These are phyloP conservation scores for Gobio gobio DNA, from an alignment of 2,113 vertebrate species.

Conservation along the genomic window DNA sequence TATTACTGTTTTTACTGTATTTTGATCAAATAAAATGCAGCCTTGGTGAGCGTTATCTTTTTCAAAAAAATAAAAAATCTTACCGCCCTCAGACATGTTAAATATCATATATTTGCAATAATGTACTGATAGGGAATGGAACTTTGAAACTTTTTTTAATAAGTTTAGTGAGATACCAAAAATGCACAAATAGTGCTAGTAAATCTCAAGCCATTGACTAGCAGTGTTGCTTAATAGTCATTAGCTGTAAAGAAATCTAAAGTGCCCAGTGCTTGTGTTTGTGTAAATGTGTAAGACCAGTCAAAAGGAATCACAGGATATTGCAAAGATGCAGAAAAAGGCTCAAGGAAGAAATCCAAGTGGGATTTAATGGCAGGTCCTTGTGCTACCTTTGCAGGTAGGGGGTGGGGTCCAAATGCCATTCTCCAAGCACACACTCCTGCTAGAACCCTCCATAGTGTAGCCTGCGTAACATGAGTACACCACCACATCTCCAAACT, in stretches of 20 bases:
- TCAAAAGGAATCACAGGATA: conserved; percentile 8
- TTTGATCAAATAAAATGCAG: neutral
- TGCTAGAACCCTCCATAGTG: conserved; percentile 87
- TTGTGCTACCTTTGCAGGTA: conserved; percentile 86
- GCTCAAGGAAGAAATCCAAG: neutral
- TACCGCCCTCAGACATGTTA: neutral
- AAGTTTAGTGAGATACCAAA: neutral
- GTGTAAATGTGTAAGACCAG: conserved; percentile 29
- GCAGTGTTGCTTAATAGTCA: neutral
- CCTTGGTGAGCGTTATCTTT: neutral
- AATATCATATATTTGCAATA: neutral
- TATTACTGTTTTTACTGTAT: neutral
- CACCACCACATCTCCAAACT: conserved; percentile 90
- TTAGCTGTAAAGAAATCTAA: neutral
- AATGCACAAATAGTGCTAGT: neutral
- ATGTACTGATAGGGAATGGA: neutral
- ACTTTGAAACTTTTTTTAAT: neutral
- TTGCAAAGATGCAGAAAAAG: conserved; percentile 32
- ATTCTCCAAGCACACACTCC: conserved; percentile 91
- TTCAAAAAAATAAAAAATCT: neutral
- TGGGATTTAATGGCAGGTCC: conserved; percentile 24
- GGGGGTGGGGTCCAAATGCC: conserved; percentile 92
- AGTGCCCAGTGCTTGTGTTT: conserved; percentile 17
- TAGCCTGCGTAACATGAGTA: conserved; percentile 96
- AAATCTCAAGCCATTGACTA: neutral